Conservation (phyloP, 2,888 invertebrate genomes). For the Villa cingulata region DNA sequence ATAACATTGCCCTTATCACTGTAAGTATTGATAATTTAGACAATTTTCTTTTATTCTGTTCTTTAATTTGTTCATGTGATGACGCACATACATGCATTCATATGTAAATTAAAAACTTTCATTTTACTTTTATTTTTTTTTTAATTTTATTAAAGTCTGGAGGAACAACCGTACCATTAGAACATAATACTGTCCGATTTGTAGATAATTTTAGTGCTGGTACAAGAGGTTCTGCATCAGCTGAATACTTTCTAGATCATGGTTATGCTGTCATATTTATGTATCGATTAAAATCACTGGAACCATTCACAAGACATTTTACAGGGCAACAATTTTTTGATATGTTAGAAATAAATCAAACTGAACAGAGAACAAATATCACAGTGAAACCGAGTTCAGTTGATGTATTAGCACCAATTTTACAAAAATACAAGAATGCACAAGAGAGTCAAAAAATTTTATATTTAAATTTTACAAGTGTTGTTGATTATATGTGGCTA, state of each 20-base stretch:
- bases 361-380: constrained; percentile 49
- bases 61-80: not conserved
- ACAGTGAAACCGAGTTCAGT: constrained; percentile 59
- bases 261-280: constrained; percentile 91
- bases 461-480: constrained; percentile 66
- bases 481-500: constrained; percentile 87
- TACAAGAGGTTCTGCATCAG: constrained; percentile 83
- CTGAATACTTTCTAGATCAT: constrained; percentile 83
- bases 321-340: constrained; percentile 64
- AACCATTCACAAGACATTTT: constrained; percentile 85
- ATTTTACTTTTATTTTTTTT: constrained; percentile 21
- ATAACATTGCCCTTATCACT: constrained; percentile 64
- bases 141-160: no score
- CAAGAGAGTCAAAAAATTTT: constrained; percentile 59
- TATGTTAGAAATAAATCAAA: constrained; percentile 48
- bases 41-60: not conserved
- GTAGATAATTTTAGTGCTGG: constrained; percentile 99
- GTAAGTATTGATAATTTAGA: constrained; percentile 38
- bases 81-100: not conserved
- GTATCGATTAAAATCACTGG: constrained; percentile 75
- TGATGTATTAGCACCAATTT: constrained; percentile 54
- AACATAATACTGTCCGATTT: constrained; percentile 93
- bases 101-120: not conserved
- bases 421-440: constrained; percentile 67
- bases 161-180: constrained; percentile 91